These are phyloP conservation scores for Maniola hyperantus DNA, from an alignment of 2,888 invertebrate genomes.

Conservation along the genomic window DNA sequence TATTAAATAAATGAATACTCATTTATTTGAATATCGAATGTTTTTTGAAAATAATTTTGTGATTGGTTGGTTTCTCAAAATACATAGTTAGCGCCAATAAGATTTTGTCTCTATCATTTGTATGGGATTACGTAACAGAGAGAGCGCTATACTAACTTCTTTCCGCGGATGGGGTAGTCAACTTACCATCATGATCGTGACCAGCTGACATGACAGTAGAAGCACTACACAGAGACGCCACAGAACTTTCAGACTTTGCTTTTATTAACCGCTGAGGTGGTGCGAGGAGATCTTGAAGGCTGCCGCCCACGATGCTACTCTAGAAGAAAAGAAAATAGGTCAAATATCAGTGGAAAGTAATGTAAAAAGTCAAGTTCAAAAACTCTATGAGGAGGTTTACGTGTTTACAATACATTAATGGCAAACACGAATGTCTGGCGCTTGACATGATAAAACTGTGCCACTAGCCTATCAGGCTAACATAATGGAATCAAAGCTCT, in stretches of 20 bases:
- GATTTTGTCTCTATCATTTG: too few relatives aligned
- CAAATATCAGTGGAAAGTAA: neutral
- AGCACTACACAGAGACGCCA: slow-evolving; percentile 83
- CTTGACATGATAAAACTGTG: neutral
- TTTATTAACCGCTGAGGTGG: slow-evolving; percentile 90
- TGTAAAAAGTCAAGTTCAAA: neutral
- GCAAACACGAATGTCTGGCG: neutral
- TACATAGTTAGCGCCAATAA: too few relatives aligned
- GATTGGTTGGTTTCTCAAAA: too few relatives aligned
- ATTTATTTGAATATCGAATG: too few relatives aligned
- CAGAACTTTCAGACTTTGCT: slow-evolving; percentile 94
- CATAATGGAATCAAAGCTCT: too few relatives aligned
- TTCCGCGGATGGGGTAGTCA: too few relatives aligned
- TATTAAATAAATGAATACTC: too few relatives aligned
- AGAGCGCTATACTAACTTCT: too few relatives aligned
- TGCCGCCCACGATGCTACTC: slow-evolving; percentile 59
- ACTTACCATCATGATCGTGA: slow-evolving; percentile 68
- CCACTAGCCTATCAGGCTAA: neutral
- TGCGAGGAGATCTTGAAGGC: slow-evolving; percentile 87
- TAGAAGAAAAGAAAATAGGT: slow-evolving; percentile 43
- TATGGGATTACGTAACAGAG: too few relatives aligned
- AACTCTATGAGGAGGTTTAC: neutral
- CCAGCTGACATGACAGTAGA: slow-evolving; percentile 71
- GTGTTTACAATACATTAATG: neutral
- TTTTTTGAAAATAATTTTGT: too few relatives aligned